These are phyloP conservation scores for Harpegnathos saltator DNA, from an alignment of 1,140 invertebrate species.

Conservation along the genomic window DNA sequence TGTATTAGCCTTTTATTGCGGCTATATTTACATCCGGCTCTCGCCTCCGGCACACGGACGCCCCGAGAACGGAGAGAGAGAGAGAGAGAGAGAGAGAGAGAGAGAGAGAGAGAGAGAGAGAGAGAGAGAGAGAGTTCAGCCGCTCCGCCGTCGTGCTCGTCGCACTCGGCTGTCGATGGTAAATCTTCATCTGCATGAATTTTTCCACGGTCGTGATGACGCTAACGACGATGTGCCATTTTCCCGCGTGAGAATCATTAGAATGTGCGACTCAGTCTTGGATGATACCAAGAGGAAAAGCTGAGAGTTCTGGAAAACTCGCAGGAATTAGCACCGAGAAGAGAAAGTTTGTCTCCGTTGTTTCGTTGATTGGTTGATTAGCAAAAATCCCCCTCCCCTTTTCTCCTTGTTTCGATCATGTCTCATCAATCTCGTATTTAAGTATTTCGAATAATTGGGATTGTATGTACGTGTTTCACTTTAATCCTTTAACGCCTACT, in stretches of 20 bases:
- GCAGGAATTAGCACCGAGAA: no score
- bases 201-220: not conserved
- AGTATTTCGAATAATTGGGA: not conserved
- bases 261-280: no score
- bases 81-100: no score
- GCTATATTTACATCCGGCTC: constrained; percentile 50
- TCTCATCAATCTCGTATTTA: not conserved
- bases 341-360: no score
- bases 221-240: not conserved
- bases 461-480: not conserved
- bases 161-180: constrained; percentile 29
- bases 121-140: no score
- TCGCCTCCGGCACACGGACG: constrained; percentile 15
- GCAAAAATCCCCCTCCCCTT: not conserved
- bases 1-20: constrained; percentile 60
- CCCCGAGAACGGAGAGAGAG: no score
- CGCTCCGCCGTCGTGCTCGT: constrained; percentile 12
- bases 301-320: no score
- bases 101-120: no score
- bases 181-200: constrained; percentile 31
- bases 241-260: not conserved
- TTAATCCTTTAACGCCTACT: no score
- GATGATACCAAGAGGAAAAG: no score
- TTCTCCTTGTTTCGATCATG: not conserved
- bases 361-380: no score